Percentiles rank a stretch among this genome's conserved stretches.
phyloP scores from a whole-genome alignment of 2,113 vertebrate genomes.

The Circaetus gallicus region DNA sequence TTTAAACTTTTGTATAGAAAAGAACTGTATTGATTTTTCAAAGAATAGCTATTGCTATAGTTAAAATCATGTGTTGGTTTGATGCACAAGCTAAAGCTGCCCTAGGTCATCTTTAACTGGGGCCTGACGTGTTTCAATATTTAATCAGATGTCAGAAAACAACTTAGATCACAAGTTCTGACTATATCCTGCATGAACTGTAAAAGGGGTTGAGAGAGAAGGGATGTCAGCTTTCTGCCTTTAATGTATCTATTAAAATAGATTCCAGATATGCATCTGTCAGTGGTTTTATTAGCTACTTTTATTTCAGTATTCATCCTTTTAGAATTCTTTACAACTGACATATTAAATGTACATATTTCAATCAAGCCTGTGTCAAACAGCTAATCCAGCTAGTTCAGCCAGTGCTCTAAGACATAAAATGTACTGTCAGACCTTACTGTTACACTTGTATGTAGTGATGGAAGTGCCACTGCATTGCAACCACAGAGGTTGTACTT shows the following conservation, averaged over 20 bases:
- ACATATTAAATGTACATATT: neutral
- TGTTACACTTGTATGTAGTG: neutral
- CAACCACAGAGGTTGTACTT: neutral
- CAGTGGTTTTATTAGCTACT: neutral
- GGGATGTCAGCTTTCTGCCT: neutral
- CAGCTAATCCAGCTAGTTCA: neutral
- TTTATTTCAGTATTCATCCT: neutral
- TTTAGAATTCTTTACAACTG: neutral
- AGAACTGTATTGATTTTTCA: neutral
- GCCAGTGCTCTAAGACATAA: neutral
- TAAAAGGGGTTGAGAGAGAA: neutral
- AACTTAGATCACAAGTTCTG: neutral
- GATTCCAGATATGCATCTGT: neutral
- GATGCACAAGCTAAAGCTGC: conserved; percentile 12
- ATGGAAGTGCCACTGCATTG: neutral
- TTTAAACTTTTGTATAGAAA: neutral
- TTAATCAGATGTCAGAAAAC: conserved; percentile 19
- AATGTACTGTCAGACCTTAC: neutral
- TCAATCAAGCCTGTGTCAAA: neutral
- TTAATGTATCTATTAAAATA: neutral
- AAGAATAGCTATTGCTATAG: neutral
- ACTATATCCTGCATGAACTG: neutral
- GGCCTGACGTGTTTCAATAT: neutral
- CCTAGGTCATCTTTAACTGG: conserved; percentile 4
- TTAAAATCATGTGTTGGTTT: neutral